Evolutionary conservation across 2,113 vertebrate species (phyloP), one percentile per base, ranked within the genome.

Genomic region (Nematolebias whitei): DNA sequence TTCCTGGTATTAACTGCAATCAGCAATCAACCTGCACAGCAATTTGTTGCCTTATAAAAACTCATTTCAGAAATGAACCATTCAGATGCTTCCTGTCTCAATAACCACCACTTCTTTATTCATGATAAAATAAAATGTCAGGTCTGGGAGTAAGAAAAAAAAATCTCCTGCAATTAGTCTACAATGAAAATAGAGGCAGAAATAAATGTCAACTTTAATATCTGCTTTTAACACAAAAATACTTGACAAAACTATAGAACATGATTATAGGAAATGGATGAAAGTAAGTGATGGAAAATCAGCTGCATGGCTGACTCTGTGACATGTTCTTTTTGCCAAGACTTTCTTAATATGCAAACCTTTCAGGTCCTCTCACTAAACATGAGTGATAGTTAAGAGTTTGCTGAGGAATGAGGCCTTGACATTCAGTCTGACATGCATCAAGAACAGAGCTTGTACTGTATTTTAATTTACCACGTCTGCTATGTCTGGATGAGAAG

Each of bases 1-100:
- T 90, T 92, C 89, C 90, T 89, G 85, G 84, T 84, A 89, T 91
- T 83, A 91, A 76, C 84, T 85, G 45, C 81, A 90, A 87, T 89
- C 79, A 83, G 81, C 68, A 85, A 86, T 88, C 82, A 88, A 77
- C 68, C 73, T 52, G 24, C 52, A 47, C 74, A 62, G 68, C 63
- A 49, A 68, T 79, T 74, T 61, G 73, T 64, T 39, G 71, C 64
- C 71, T 69, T 80, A 74, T 67, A 71, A 81, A 88, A 88, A 82
- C 68, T 85, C 57, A 58, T 87, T 80, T 84, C 23, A 63, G 23
- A 63, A 39, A 57, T 39, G 47, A 82, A 70, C 38, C 56, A 72
- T 59, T 68, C 41, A 71, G 35, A 60, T 59, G 8, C 32, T 45
- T 45, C 24, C 52, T 63, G 68, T 67, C 72, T 48, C n/a, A 60